Conservation (phyloP, 2,888 invertebrate genomes). For the Entomobrya multifasciata region DNA sequence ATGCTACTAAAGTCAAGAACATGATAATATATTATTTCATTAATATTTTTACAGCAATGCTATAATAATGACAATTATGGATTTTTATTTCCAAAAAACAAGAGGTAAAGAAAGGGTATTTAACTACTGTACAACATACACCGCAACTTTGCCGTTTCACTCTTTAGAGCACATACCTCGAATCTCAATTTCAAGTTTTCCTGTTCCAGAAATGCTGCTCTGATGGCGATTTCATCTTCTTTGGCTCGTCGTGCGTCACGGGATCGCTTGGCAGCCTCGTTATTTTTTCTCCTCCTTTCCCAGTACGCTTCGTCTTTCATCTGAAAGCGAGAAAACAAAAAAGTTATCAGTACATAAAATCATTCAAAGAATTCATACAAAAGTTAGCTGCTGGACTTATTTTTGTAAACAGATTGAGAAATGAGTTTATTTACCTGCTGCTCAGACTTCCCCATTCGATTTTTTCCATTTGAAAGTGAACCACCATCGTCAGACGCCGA, state of each 20-base stretch:
- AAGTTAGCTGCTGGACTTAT: not conserved
- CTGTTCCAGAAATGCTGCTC: constrained; percentile 92
- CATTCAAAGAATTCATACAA: not conserved
- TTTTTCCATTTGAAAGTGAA: constrained; percentile 64
- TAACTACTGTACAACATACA: constrained; percentile 82
- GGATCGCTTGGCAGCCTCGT: constrained; percentile 96
- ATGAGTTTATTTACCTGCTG: constrained; percentile 77
- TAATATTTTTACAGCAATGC: no score
- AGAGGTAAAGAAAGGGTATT: no score
- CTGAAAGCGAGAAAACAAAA: no score
- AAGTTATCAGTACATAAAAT: no score
- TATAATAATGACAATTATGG: no score
- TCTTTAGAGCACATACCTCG: constrained; percentile 86
- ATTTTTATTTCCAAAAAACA: no score
- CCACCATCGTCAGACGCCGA: constrained; percentile 76
- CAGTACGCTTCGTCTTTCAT: constrained; percentile 91
- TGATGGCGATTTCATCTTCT: constrained; percentile 94
- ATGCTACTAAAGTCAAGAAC: not conserved
- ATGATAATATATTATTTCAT: no score
- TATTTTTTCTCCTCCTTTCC: constrained; percentile 94
- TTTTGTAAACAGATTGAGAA: not conserved
- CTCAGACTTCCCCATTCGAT: constrained; percentile 72
- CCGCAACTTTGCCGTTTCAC: constrained; percentile 84
- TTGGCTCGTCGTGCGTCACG: constrained; percentile 93
- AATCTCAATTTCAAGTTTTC: constrained; percentile 91